Percentiles rank a stretch among this genome's conserved stretches.
phyloP scores from a whole-genome alignment of 1,140 invertebrate genomes.

The Rhyacophila brunnea region DNA sequence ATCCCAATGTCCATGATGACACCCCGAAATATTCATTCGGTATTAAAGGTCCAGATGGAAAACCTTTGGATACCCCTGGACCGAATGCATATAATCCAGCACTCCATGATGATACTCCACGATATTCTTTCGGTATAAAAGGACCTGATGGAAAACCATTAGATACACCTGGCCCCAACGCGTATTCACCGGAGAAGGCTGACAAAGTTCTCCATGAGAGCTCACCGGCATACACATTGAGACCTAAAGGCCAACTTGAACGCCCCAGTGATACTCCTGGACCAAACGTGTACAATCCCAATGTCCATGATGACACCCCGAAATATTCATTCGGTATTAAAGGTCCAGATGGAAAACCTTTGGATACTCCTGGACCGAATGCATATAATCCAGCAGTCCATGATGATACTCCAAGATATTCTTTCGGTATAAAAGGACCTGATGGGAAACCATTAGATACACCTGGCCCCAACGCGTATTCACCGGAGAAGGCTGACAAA shows the following conservation, averaged over 20 bases:
- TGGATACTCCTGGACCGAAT: slow-evolving; percentile 56
- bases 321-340: slow-evolving; percentile 70
- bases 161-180: slow-evolving; percentile 54
- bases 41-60: slow-evolving; percentile 47
- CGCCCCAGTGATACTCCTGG: slow-evolving; percentile 65
- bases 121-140: slow-evolving; percentile 55
- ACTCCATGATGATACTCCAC: slow-evolving; percentile 53
- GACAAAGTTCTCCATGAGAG: slow-evolving; percentile 55
- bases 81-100: slow-evolving; percentile 60
- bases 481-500: slow-evolving; percentile 68
- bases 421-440: slow-evolving; percentile 57
- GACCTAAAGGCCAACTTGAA: slow-evolving; percentile 44
- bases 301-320: slow-evolving; percentile 68
- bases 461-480: slow-evolving; percentile 63
- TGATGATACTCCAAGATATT: slow-evolving; percentile 56
- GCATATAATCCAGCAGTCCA: slow-evolving; percentile 59
- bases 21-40: slow-evolving; percentile 56
- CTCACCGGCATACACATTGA: slow-evolving; percentile 55
- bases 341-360: slow-evolving; percentile 56
- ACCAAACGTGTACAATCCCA: slow-evolving; percentile 71
- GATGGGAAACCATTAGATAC: slow-evolving; percentile 51
- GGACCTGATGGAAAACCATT: slow-evolving; percentile 42
- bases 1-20: slow-evolving; percentile 53
- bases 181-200: slow-evolving; percentile 63
- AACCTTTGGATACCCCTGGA: slow-evolving; percentile 49